A percentile compares a stretch with the other conserved stretches of the same genome.
Conservation (phyloP, 2,797 vertebrate species). For the Neosilurus mollespiculum region DNA sequence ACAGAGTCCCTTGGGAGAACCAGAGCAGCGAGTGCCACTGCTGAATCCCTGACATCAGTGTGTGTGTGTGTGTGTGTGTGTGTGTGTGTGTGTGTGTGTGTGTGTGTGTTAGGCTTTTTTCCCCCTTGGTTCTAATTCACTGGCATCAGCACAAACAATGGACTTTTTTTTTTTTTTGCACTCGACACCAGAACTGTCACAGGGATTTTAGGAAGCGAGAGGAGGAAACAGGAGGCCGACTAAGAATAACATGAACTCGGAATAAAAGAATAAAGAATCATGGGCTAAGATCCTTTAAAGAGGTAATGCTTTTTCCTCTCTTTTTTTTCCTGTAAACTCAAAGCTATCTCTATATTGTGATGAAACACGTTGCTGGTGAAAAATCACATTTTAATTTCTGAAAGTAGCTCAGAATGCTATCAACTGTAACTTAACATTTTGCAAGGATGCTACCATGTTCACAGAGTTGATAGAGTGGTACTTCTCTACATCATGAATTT, state of each 20-base stretch:
- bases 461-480: too few species aligned
- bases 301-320: too few species aligned
- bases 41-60: conserved; percentile 39
- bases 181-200: conserved; percentile 23
- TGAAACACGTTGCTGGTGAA: too few species aligned
- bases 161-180: not conserved
- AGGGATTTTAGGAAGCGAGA: not conserved
- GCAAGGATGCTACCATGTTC: too few species aligned
- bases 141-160: conserved; percentile 30
- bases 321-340: too few species aligned
- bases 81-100: not conserved
- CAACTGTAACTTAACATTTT: too few species aligned
- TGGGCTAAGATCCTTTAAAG: not conserved
- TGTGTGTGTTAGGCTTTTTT: conserved; percentile 31
- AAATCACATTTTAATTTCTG: too few species aligned
- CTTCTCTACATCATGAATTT: too few species aligned
- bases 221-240: not conserved
- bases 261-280: not conserved
- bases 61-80: conserved; percentile 1
- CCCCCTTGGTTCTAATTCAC: conserved; percentile 27
- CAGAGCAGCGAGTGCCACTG: conserved; percentile 14
- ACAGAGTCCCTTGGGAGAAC: conserved; percentile 23
- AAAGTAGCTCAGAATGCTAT: too few species aligned
- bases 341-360: too few species aligned
- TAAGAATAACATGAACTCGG: not conserved